Evolutionary conservation across 1,140 invertebrate species (phyloP).

Genomic region (Lamellibrachia luymesi): DNA sequence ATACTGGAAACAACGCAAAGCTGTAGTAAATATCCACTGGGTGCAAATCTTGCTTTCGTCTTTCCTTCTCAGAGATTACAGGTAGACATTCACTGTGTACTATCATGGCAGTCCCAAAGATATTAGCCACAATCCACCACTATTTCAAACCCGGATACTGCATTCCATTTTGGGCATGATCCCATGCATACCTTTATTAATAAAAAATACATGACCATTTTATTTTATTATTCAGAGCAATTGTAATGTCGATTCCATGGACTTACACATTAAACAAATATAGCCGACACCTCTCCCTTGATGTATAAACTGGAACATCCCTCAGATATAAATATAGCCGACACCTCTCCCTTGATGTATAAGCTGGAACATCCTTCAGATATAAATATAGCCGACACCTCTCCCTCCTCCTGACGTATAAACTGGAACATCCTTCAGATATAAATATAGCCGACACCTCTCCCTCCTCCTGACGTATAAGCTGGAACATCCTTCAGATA

Average conservation of each 20-base stretch:
- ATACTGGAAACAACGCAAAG: constrained; percentile 59
- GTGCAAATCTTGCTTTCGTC: too few relatives aligned
- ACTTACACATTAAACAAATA: constrained; percentile 20
- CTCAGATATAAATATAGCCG: constrained; percentile 20
- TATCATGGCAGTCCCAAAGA: too few relatives aligned
- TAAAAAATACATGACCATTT: not conserved
- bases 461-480: not conserved
- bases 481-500: not conserved
- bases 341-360: not conserved
- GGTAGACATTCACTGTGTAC: too few relatives aligned
- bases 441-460: constrained; percentile 22
- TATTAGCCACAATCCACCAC: too few relatives aligned
- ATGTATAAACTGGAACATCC: not conserved
- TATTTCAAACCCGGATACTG: too few relatives aligned
- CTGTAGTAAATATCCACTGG: not conserved
- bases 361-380: not conserved
- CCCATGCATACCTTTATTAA: too few relatives aligned
- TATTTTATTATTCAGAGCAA: not conserved
- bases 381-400: constrained; percentile 21
- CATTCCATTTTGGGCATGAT: too few relatives aligned
- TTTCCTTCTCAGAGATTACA: too few relatives aligned
- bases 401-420: not conserved
- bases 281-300: not conserved
- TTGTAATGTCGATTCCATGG: not conserved
- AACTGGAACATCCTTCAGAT: not conserved